phyloP scores from a whole-genome alignment of 2,113 vertebrate species.

The Xenopus borealis region DNA sequence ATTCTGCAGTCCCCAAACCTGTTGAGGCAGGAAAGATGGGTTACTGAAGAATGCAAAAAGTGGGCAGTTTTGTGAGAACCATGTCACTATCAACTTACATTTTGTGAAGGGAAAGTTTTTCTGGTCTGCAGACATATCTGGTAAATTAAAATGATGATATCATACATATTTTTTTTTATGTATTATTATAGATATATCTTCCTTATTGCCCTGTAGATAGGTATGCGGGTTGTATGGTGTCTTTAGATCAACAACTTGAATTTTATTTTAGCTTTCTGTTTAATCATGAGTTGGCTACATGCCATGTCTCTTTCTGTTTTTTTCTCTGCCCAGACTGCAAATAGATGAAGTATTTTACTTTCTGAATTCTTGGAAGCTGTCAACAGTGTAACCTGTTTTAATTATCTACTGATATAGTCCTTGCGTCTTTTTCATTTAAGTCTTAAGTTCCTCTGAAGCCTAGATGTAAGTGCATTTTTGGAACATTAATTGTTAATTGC shows the following conservation, averaged over 20 bases:
- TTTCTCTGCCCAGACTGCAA: conserved; percentile 16
- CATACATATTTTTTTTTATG: neutral
- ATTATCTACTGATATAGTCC: neutral
- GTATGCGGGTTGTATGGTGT: neutral
- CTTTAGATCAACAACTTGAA: conserved; percentile 46
- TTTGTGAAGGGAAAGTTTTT: too few relatives aligned
- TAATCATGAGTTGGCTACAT: conserved; percentile 57
- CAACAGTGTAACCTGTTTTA: neutral
- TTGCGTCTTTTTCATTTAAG: neutral
- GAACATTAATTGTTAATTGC: conserved; percentile 11
- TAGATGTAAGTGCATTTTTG: conserved; percentile 1
- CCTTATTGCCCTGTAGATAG: too few relatives aligned
- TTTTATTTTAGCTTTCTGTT: conserved; percentile 53
- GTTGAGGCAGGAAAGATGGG: too few relatives aligned
- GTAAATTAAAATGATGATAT: too few relatives aligned
- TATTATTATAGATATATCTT: neutral
- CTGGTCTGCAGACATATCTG: too few relatives aligned
- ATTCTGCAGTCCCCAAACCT: too few relatives aligned
- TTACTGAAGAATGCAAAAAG: too few relatives aligned
- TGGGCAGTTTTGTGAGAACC: too few relatives aligned
- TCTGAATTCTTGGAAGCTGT: neutral
- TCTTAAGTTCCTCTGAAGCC: neutral
- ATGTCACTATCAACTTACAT: too few relatives aligned
- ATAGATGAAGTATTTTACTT: neutral
- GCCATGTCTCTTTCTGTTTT: conserved; percentile 58